phyloP scores from a whole-genome alignment of 2,888 invertebrate species.

The Rutpela maculata region DNA sequence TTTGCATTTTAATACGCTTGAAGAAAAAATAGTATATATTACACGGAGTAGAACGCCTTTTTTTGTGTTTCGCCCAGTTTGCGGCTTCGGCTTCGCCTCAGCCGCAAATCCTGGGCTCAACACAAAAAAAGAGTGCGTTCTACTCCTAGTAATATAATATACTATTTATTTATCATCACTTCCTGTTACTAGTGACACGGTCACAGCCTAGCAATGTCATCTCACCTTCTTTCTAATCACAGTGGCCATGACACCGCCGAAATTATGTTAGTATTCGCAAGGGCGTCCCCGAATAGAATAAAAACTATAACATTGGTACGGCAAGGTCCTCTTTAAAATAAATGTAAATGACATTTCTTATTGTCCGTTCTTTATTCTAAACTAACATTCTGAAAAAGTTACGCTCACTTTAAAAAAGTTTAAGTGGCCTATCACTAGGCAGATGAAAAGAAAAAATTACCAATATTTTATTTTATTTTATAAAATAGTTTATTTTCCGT shows the following conservation, averaged over 20 bases:
- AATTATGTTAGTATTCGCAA: conserved; percentile 27
- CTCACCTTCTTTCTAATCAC: conserved; percentile 8
- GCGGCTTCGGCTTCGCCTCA: too few species aligned
- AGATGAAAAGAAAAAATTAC: too few species aligned
- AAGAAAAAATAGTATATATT: too few species aligned
- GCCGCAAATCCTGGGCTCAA: too few species aligned
- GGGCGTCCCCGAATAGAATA: conserved; percentile 8
- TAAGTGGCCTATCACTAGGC: neutral
- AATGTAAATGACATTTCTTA: conserved; percentile 4
- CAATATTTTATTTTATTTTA: too few species aligned
- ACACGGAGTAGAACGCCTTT: too few species aligned
- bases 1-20: too few species aligned
- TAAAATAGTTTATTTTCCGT: too few species aligned
- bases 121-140: too few species aligned
- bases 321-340: neutral
- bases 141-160: too few species aligned
- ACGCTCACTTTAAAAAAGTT: neutral
- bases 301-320: neutral
- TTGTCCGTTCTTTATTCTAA: neutral
- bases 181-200: conserved; percentile 3
- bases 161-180: conserved; percentile 2
- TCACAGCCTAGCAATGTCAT: conserved; percentile 10
- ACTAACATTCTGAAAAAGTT: neutral
- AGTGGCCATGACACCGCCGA: conserved; percentile 12
- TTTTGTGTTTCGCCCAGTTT: too few species aligned